phyloP scores from a whole-genome alignment of 2,113 vertebrate genomes.

The Peucedramus taeniatus region DNA sequence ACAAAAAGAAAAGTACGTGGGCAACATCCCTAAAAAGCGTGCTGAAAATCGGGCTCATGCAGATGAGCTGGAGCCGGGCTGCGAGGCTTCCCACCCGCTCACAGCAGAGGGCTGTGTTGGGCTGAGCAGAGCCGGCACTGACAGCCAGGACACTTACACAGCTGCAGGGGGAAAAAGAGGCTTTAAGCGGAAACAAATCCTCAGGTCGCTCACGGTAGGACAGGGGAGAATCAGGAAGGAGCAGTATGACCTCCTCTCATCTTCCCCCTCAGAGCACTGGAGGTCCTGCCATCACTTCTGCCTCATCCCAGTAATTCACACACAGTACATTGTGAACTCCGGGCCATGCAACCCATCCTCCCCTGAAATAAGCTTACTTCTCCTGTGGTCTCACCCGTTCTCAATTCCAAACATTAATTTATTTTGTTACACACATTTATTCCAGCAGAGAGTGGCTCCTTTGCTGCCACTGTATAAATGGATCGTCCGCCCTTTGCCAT shows the following conservation, averaged over 20 bases:
- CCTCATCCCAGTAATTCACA: neutral
- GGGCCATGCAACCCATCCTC: neutral
- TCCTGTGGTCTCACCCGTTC: neutral
- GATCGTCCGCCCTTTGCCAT: neutral
- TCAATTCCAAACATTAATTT: neutral
- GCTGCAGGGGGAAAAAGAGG: neutral
- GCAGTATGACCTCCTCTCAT: neutral
- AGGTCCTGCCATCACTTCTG: neutral
- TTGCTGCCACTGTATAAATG: neutral
- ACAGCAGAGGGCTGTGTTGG: conserved; percentile 43
- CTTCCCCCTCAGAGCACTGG: neutral
- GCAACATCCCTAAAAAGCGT: neutral
- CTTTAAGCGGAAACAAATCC: neutral
- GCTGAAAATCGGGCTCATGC: neutral
- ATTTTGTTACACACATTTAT: neutral
- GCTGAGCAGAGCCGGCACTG: neutral
- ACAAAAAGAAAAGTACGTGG: neutral
- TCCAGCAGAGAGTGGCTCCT: neutral
- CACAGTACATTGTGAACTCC: neutral
- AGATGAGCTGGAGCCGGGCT: neutral
- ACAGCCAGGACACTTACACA: neutral
- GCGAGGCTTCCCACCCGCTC: neutral
- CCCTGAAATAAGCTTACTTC: neutral
- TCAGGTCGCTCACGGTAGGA: neutral
- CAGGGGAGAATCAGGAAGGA: neutral